Conservation (phyloP, 1,140 invertebrate genomes). For the Caenorhabditis latens region DNA sequence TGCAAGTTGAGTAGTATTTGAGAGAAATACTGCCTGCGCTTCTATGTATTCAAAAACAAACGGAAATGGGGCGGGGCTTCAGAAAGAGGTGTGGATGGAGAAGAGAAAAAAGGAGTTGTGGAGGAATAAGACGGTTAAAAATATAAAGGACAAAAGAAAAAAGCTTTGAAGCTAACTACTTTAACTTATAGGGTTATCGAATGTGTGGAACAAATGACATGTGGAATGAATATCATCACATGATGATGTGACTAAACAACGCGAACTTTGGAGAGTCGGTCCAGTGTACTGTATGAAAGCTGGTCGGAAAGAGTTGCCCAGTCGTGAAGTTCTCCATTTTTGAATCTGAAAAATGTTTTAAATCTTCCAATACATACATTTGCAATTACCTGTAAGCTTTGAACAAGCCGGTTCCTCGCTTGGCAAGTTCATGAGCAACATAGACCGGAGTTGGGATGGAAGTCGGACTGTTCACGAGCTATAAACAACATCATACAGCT, state of each 20-base stretch:
- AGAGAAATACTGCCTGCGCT: slow-evolving; percentile 14
- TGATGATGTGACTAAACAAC: background rate
- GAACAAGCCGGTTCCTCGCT: slow-evolving; percentile 36
- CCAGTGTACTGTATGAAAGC: slow-evolving; percentile 19
- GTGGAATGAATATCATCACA: background rate
- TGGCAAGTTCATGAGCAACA: slow-evolving; percentile 51
- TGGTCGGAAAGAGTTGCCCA: slow-evolving; percentile 29
- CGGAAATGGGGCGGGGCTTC: background rate
- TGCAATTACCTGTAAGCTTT: slow-evolving; percentile 12
- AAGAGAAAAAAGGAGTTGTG: background rate
- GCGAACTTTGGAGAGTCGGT: slow-evolving; percentile 41
- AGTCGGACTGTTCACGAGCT: slow-evolving; percentile 40
- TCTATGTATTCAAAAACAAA: slow-evolving; percentile 40
- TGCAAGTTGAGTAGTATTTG: background rate
- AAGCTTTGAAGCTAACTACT: background rate
- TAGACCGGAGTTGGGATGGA: slow-evolving; percentile 51
- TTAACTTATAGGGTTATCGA: background rate
- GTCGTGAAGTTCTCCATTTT: background rate
- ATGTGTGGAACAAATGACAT: background rate
- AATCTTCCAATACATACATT: too few relatives aligned
- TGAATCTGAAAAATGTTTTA: slow-evolving; percentile 38
- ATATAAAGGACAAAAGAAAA: background rate
- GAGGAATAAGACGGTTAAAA: slow-evolving; percentile 16
- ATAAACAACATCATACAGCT: background rate
- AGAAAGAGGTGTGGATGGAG: background rate